Base-by-base conservation (phyloP, 1,140 invertebrate genomes). In the Bacillus rossius region DNA sequence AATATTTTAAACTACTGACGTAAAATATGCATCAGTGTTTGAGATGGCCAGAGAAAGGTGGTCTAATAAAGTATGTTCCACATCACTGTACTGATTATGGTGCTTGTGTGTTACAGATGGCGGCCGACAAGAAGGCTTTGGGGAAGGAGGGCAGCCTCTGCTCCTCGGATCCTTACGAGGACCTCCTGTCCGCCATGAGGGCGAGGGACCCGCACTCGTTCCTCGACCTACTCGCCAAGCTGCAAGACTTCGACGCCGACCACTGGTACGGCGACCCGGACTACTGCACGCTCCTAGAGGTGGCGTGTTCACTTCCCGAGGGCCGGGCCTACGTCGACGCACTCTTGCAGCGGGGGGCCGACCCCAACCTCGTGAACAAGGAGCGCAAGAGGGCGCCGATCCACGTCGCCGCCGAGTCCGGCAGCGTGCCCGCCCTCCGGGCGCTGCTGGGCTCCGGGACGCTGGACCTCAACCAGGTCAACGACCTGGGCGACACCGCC, bases 311-410 rank as follows among this genome's bases (percentile, higher is more conserved):
- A 14, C 60, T 68, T 14, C 38, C n/a, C 17, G 14, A 42, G 23
- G 17, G 16, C 1, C 19, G n/a, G 19, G 73, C 82, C 1, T 87
- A 82, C 55, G 79, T 83, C 0, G 71, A 79, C 51, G 70, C 82
- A 1, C 76, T 91, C 10, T 65, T 91, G 1, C 73, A 79, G 52
- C 73, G 82, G 59, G 83, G 85, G 37, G 84, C 83, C 0, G 76
- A 86, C 71, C 78, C 84, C 0, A 88, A 88, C 66, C 78, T 70
- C 65, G 69, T 83, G 4, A 83, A 84, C 68, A 78, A 77, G 64
- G 79, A 78, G 1, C 75, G 81, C 4, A 79, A 81, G 37, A 81
- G 82, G 60, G 79, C 81, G 1, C 83, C 85, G 0, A 76, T 90
- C 40, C 87, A 86, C 71, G 85, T 84, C 55, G 84, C 84, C 1